These are phyloP conservation scores for Hyla sarda DNA, from an alignment of 2,113 vertebrate genomes.

Conservation along the genomic window DNA sequence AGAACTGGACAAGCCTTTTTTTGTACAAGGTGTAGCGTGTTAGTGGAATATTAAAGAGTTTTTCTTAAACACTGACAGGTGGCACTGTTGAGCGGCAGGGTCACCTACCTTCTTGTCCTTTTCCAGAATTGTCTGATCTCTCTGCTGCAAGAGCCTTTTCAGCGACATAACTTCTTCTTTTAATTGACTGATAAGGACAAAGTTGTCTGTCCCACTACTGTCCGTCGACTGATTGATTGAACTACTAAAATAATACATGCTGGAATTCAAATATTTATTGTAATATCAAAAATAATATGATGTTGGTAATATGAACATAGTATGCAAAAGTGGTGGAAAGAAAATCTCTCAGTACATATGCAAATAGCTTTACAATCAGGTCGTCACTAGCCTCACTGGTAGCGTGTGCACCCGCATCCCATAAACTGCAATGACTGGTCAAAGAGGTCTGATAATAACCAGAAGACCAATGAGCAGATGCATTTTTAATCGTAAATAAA, in stretches of 20 bases:
- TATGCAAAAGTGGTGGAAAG: not conserved
- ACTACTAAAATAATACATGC: conserved; percentile 79
- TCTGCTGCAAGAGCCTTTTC: conserved; percentile 95
- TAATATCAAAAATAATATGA: conserved; percentile 17
- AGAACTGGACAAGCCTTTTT: no score
- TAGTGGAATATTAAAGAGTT: no score
- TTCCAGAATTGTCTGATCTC: conserved; percentile 96
- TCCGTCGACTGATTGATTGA: conserved; percentile 98
- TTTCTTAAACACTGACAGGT: no score
- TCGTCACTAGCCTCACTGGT: no score
- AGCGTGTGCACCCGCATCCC: no score
- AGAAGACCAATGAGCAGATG: no score
- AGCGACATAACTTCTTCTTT: conserved; percentile 99
- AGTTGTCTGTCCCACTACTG: conserved; percentile 98
- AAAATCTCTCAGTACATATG: not conserved
- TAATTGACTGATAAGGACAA: conserved; percentile 98
- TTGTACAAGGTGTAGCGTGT: no score
- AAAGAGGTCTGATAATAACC: no score
- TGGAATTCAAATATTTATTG: conserved; percentile 47
- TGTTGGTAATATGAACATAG: not conserved
- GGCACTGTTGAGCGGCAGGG: no score
- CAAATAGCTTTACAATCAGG: not conserved
- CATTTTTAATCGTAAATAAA: no score
- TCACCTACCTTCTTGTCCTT: conserved; percentile 92
- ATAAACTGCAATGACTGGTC: no score